These are phyloP conservation scores for Stratiolaelaps scimitus DNA, from an alignment of 1,140 invertebrate genomes.

Conservation along the genomic window DNA sequence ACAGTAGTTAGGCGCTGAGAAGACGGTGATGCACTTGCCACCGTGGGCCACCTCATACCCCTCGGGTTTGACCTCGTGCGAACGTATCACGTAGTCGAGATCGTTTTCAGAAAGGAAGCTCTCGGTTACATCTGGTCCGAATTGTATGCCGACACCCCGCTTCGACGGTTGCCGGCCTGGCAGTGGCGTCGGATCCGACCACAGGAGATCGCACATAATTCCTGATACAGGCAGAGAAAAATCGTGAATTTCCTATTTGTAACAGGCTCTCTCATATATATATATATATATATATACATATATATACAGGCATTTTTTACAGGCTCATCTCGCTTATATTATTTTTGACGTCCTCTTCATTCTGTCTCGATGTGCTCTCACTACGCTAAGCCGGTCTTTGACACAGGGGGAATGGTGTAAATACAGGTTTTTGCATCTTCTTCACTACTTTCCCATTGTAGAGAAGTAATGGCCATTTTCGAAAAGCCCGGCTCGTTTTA, in stretches of 20 bases:
- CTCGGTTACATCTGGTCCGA: slow-evolving; percentile 91
- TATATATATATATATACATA: slow-evolving; percentile 26
- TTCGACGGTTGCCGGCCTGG: slow-evolving; percentile 77
- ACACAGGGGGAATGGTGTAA: no score
- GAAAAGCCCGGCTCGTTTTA: no score
- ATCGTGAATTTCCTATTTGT: slow-evolving; percentile 30
- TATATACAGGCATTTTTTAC: not conserved
- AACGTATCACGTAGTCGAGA: slow-evolving; percentile 83
- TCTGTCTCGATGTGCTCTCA: not conserved
- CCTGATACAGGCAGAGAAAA: no score
- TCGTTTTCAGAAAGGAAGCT: slow-evolving; percentile 70
- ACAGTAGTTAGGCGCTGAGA: slow-evolving; percentile 98
- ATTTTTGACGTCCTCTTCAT: no score
- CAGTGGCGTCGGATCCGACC: slow-evolving; percentile 92
- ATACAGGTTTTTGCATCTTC: no score
- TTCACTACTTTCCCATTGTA: no score
- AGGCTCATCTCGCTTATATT: no score
- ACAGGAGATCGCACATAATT: slow-evolving; percentile 91
- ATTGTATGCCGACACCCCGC: slow-evolving; percentile 92
- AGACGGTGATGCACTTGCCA: slow-evolving; percentile 86
- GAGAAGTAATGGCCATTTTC: no score
- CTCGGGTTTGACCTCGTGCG: slow-evolving; percentile 93
- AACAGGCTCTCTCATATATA: not conserved
- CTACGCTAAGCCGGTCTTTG: no score
- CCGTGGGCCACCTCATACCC: slow-evolving; percentile 90